Base-by-base conservation (phyloP, 2,888 invertebrate genomes). In the Ophion ventricosus region DNA sequence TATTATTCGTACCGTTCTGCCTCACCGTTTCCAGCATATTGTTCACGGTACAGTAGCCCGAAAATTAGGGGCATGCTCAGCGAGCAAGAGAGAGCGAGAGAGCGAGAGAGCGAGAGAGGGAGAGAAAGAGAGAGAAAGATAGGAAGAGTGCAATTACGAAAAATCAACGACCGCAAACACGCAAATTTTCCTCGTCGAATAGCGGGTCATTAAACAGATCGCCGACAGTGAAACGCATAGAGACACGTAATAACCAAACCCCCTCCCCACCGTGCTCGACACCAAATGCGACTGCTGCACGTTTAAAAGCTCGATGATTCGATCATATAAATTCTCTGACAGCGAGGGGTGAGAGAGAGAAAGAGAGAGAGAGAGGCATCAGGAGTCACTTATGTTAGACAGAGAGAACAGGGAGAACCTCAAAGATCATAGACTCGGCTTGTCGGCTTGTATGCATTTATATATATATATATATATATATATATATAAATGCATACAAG, bases 321-420 rank as follows among this genome's bases (percentile, higher is more conserved):
- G 61, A 2, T 1, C 23, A 20, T 3, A 63, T 26, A 26, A 63
- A 25, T 17, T 20, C 59, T 49, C 49, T 14, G 49, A 49, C 49
- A 14, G 49, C 49, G 49, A 14, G 2, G 14, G 14, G 14, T 14
- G 11, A 17, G 49, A 49, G 49, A 49, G 11, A 17, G 49, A 49
- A 2, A 17, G 49, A 49, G 49, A 49, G 49, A 49, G 49, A 49
- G 35, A 64, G 63, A 54, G 23, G 25, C 63, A 49, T 29, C 57
- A 75, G 40, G 61, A 69, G 76, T 57, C 57, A 49, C 17, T 14
- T 49, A 49, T 73, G 73, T 59, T 67, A 57, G 49, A 63, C 54
- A 69, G 66, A 77, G 66, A 35, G 80, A 49, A 81, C 40, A 80
- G 43, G 59, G 49, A 67, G 56, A 40, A 43, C 49, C 49, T 17